phyloP scores from a whole-genome alignment of 2,888 invertebrate genomes.

The Gortyna flavago region DNA sequence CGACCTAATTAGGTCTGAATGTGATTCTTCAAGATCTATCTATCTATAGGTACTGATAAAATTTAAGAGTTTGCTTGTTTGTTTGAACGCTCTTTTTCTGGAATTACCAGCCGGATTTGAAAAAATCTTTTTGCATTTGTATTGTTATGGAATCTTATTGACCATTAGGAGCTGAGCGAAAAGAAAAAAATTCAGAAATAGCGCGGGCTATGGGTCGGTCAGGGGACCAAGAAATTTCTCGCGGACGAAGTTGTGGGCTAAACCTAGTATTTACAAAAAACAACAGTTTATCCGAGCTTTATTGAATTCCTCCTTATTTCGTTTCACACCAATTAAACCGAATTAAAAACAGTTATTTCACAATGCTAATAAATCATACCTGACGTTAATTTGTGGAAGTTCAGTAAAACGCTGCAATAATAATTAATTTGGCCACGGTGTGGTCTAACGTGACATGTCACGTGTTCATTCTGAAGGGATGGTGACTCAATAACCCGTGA shows the following conservation, averaged over 20 bases:
- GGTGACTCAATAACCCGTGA: conserved; percentile 86
- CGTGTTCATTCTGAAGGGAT: conserved; percentile 80
- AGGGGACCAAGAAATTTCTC: background rate
- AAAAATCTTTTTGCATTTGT: background rate
- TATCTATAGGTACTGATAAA: background rate
- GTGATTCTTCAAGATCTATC: background rate
- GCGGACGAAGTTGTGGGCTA: background rate
- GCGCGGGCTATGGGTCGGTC: background rate
- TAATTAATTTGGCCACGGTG: conserved; percentile 78
- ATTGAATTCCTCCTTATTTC: background rate
- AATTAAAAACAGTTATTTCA: conserved; percentile 28
- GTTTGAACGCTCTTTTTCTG: background rate
- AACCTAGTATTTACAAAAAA: background rate
- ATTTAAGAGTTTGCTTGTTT: background rate
- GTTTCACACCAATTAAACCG: conserved; percentile 32
- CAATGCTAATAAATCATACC: conserved; percentile 67
- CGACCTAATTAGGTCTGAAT: background rate
- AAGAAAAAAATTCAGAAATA: too few species aligned
- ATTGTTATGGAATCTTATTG: too few species aligned
- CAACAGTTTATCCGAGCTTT: background rate
- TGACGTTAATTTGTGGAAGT: conserved; percentile 62
- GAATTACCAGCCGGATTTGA: background rate
- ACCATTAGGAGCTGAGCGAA: too few species aligned
- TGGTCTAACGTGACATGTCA: conserved; percentile 79
- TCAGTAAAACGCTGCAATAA: conserved; percentile 62